Evolutionary conservation across 2,797 vertebrate species (phyloP), one percentile per base, ranked within the genome.

Genomic region (Steatocranus sp.): DNA sequence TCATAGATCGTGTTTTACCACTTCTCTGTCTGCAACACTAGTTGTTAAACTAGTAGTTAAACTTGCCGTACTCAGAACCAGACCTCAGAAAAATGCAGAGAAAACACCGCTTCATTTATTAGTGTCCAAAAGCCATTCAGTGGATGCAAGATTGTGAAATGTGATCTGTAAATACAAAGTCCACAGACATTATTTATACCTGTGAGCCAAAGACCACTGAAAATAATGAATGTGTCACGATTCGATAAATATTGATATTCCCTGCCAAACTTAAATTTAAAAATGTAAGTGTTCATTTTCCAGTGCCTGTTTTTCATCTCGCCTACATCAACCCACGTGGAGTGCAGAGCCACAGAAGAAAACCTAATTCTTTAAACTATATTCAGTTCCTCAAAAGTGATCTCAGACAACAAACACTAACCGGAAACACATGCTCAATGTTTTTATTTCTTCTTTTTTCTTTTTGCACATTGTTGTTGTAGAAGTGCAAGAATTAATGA

Each of bases 381-480:
- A 84, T 83, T 76, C 14, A 32, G 48, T 86, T 83, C 75, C 38
- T 78, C 75, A 14, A 83, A 83, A 83, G 32, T n/a, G 17, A 76
- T 86, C 38, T 5, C 4, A 74, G 74, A 27, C 43, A 78, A 80
- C 50, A 14, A 68, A 66, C 27, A 79, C 43, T 79, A 80, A 81
- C 76, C 3, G 5, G 74, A 81, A 91, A 84, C 74, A 77, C 12
- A 74, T 18, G 48, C 4, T 46, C 27, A 27, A 14, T 5, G 4
- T 83, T 53, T 48, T 54, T 12, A 27, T 46, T 73, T 74, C 2
- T 27, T 48, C 11, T 25, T 70, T 43, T 48, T 70, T 46, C 23
- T 41, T 43, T 68, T 83, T 25, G 30, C 14, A 49, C 78, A 48
- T 11, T 7, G 9, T 41, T 81, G 11, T 46, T 50, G 11, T 75